A percentile compares a stretch with the other conserved stretches of the same genome.
Evolutionary conservation across 2,888 invertebrate species (phyloP).

Genomic region (Meiosimyza platycephala): DNA sequence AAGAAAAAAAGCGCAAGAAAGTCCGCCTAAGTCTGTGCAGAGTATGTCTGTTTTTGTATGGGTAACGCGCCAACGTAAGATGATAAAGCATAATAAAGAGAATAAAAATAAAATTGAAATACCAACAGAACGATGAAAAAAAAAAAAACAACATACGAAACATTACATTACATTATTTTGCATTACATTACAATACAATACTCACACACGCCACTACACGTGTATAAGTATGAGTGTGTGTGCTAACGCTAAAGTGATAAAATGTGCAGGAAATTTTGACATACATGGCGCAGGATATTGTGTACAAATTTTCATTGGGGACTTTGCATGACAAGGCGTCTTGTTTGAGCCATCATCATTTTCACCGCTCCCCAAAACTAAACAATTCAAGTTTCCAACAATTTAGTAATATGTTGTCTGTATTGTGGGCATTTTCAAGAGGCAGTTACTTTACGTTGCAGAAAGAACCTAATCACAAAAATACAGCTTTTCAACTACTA

Average conservation of each 20-base stretch:
- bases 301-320: constrained; percentile 13
- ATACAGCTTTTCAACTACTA: too few species aligned
- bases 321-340: constrained; percentile 12
- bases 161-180: constrained; percentile 11
- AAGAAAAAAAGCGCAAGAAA: background rate
- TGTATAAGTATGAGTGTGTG: background rate
- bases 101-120: constrained; percentile 4
- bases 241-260: background rate
- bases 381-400: background rate
- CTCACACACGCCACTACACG: background rate
- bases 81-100: constrained; percentile 18
- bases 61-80: background rate
- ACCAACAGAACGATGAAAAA: constrained; percentile 6
- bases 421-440: background rate
- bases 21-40: constrained; percentile 1
- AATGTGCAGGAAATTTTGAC: constrained; percentile 17
- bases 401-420: background rate
- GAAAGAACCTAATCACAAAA: too few species aligned
- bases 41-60: background rate
- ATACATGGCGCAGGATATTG: constrained; percentile 10
- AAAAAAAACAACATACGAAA: too few species aligned
- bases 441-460: too few species aligned
- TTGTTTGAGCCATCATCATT: background rate
- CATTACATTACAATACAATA: background rate
- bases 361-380: background rate